Evolutionary conservation across 2,888 invertebrate species (phyloP), one percentile per base, ranked within the genome.

Genomic region (Drosophila yooni): DNA sequence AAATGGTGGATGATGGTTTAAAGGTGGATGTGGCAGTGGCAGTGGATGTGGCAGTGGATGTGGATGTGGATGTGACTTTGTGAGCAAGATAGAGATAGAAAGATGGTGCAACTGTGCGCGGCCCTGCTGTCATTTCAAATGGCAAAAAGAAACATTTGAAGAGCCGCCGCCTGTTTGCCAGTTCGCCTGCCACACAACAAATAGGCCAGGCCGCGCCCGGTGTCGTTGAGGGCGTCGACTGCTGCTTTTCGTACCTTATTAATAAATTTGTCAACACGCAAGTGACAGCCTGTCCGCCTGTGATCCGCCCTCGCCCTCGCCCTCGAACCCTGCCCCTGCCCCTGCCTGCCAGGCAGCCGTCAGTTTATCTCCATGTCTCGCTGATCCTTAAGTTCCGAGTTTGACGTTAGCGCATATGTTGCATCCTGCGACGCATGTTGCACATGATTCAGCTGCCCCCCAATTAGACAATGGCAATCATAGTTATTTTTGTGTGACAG

Each of bases 191-290:
- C 75, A 46, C 25, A 46, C 46, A 79, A 77, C 84, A 89, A 82
- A 89, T 89, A 83, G 83, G 88, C 76, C 82, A 77, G 51, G 88
- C 88, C 88, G 76, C 80, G 76, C 83, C 83, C 76, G 81, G 73
- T 82, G 76, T 80, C 64, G 69, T 82, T 85, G 83, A 89, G 85
- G 85, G 82, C 85, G 88, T 87, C 79, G 81, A 79, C 80, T 78
- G 84, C 82, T 77, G 80, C 74, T 67, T 80, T 89, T 91, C 91
- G 86, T 86, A 85, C 91, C 91, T 91, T 92, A 92, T 92, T 92
- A 92, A 92, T 92, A 92, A 92, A 92, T 92, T 92, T 92, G 91
- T 92, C 91, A 92, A 91, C 91, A 91, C 91, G 83, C 89, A 83
- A 86, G 76, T 90, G 91, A 91, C 91, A 89, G 91, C 76, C 90